Evolutionary conservation across 2,113 vertebrate species (phyloP), one percentile per base, ranked within the genome.

Genomic region (Xiphophorus maculatus): DNA sequence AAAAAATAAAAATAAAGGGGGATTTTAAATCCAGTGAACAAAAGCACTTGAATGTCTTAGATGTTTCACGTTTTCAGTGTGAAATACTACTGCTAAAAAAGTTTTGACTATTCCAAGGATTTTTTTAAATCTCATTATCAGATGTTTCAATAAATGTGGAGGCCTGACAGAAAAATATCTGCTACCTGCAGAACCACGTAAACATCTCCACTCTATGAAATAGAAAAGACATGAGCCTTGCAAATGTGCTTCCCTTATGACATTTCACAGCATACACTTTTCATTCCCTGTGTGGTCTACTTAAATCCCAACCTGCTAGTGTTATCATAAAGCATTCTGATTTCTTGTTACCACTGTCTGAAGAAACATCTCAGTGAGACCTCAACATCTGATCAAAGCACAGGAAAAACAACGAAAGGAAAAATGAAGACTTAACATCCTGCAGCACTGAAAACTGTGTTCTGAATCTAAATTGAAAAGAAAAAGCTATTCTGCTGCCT

Each of bases 381-480:
- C 75, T 82, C 25, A 74, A 71, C 71, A 69, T 84, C 76, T 87
- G 77, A 87, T 92, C 85, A 90, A 90, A 88, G 90, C 19, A 7
- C 51, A 19, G 15, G 66, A 66, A 81, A 88, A 48, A 48, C 77
- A 76, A 68, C 72, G 32, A 22, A 33, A 58, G 42, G 81, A 85
- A 79, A 68, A n/a, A 7, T 61, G 64, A 73, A 65, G 66, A 73
- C 58, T 76, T 83, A 81, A 81, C 44, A 67, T 25, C 32, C 62
- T 64, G 67, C 80, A 22, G 71, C 74, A 63, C 77, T 71, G 63
- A 63, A 83, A 74, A 64, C 58, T 74, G 76, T 74, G 76, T 6
- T 17, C 29, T 63, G 84, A 85, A 83, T 87, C 32, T 78, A 78
- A 83, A 87, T 58, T 0, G 30, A 44, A 84, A 65, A 74, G 54